phyloP scores from a whole-genome alignment of 2,797 vertebrate genomes.

The Babyrousa celebensis region DNA sequence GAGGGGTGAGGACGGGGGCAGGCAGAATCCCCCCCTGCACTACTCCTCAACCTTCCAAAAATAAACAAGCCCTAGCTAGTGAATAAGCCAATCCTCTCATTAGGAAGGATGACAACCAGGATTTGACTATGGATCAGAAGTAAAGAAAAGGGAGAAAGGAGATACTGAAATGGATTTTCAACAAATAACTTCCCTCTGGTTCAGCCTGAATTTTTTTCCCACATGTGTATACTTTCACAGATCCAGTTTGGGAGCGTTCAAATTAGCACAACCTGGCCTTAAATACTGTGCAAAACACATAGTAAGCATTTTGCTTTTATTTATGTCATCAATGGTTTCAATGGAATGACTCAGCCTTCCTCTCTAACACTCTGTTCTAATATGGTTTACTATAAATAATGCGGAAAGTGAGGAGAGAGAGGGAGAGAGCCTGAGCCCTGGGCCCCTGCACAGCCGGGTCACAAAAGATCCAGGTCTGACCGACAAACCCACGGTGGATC shows the following conservation, averaged over 20 bases:
- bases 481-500: background rate
- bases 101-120: background rate
- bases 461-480: background rate
- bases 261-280: constrained; percentile 90
- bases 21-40: accelerated
- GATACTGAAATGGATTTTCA: constrained; percentile 50
- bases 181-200: background rate
- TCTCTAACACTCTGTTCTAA: constrained; percentile 90
- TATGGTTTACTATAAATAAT: constrained; percentile 92
- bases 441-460: background rate
- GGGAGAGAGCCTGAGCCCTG: background rate
- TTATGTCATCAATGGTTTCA: constrained; percentile 89
- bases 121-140: constrained; percentile 5
- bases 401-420: constrained; percentile 63
- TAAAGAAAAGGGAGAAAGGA: background rate
- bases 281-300: constrained; percentile 84
- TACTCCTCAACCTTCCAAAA: background rate
- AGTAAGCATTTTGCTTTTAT: constrained; percentile 89
- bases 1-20: background rate
- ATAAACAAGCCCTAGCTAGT: background rate
- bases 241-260: constrained; percentile 56
- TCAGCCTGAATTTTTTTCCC: constrained; percentile 76
- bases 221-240: constrained; percentile 63
- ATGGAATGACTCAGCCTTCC: constrained; percentile 91
- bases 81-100: background rate